Evolutionary conservation across 2,797 vertebrate genomes (phyloP).

Genomic region (Hyperoplus lanceolatus): DNA sequence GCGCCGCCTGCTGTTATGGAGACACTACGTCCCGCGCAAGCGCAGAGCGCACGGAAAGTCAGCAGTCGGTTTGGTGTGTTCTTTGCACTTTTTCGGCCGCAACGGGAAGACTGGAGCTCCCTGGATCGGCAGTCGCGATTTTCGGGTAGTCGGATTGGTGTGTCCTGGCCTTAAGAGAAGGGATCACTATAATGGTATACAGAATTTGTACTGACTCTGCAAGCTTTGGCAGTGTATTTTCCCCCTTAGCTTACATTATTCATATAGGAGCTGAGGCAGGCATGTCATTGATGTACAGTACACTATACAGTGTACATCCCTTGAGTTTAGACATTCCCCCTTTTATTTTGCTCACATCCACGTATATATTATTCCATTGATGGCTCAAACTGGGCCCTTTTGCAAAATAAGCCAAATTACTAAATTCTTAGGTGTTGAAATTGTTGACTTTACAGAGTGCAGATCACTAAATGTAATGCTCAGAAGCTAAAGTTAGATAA

Average conservation of each 20-base stretch:
- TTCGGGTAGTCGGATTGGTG: too few species aligned
- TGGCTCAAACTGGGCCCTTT: too few species aligned
- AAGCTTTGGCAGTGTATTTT: slow-evolving; percentile 32
- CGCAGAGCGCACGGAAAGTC: too few species aligned
- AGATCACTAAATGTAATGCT: neutral
- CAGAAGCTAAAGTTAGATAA: neutral
- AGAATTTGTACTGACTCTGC: slow-evolving; percentile 52
- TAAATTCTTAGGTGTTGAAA: too few species aligned
- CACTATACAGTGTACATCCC: slow-evolving; percentile 13
- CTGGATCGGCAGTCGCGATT: too few species aligned
- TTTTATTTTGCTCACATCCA: neutral
- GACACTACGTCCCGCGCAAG: too few species aligned
- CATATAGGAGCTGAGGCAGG: slow-evolving; percentile 37
- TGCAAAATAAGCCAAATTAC: too few species aligned
- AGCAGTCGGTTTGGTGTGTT: too few species aligned
- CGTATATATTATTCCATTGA: neutral
- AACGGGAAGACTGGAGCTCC: too few species aligned
- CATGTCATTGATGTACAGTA: slow-evolving; percentile 41
- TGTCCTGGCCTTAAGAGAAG: neutral
- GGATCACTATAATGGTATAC: slow-evolving; percentile 24
- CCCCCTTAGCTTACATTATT: slow-evolving; percentile 52
- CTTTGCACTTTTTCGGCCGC: too few species aligned
- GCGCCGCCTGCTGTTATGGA: too few species aligned
- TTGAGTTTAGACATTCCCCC: neutral
- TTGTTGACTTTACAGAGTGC: neutral